phyloP scores from a whole-genome alignment of 2,113 vertebrate species.

The Gymnorhina tibicen region DNA sequence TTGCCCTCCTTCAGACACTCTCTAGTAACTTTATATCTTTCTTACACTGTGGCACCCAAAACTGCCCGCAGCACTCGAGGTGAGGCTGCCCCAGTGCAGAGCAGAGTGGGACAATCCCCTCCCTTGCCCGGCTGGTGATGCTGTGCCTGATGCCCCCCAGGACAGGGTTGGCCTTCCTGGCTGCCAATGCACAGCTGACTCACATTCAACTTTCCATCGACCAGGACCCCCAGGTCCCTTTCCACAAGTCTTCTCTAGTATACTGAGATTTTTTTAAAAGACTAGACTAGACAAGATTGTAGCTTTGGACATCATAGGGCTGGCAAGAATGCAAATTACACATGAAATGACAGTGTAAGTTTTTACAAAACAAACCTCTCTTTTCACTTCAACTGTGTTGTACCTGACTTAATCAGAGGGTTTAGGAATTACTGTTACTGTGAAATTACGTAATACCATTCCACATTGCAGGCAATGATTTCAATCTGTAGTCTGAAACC shows the following conservation, averaged over 20 bases:
- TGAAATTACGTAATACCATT: background rate
- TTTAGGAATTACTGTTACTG: background rate
- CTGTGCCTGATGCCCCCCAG: background rate
- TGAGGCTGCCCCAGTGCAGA: fast-evolving
- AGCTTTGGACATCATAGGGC: background rate
- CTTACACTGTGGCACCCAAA: background rate
- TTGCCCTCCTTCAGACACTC: background rate
- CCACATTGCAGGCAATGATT: background rate
- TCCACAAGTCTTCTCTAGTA: background rate
- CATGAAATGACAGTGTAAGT: background rate
- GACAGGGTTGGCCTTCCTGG: fast-evolving
- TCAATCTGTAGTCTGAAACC: background rate
- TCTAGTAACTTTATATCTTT: background rate
- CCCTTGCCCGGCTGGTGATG: fast-evolving
- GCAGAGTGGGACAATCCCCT: background rate
- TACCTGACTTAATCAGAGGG: background rate
- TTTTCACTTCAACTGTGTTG: background rate
- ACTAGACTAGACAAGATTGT: background rate
- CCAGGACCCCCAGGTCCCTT: background rate
- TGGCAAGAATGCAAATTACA: fast-evolving
- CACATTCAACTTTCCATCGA: fast-evolving
- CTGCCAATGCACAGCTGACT: background rate
- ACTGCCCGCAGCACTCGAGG: fast-evolving
- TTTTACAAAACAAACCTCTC: background rate
- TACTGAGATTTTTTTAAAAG: background rate